Percentiles rank a stretch among this genome's conserved stretches.
phyloP scores from a whole-genome alignment of 2,113 vertebrate species.

The Crocuta crocuta region DNA sequence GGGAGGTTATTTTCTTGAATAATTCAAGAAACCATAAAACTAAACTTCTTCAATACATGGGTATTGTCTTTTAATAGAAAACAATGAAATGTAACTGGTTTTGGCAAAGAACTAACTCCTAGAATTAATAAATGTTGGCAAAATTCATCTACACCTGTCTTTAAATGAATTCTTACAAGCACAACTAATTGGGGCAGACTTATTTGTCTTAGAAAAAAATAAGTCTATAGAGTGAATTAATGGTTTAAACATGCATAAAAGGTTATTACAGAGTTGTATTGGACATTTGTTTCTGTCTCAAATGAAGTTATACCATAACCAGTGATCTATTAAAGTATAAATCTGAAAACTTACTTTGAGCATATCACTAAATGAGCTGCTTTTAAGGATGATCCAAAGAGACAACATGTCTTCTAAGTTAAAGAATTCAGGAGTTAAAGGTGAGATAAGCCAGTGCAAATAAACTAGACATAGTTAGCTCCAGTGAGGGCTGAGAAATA shows the following conservation, averaged over 20 bases:
- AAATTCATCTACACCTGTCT: background rate
- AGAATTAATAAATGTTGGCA: background rate
- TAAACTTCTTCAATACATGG: background rate
- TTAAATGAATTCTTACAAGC: slow-evolving; percentile 21
- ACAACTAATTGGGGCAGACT: background rate
- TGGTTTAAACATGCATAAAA: background rate
- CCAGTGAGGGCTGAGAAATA: background rate
- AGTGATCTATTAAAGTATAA: background rate
- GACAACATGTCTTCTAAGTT: background rate
- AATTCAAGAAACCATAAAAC: slow-evolving; percentile 27
- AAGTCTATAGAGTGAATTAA: background rate
- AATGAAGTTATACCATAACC: background rate
- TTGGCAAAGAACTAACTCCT: background rate
- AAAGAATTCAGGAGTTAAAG: background rate
- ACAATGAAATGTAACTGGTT: background rate
- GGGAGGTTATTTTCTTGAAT: background rate
- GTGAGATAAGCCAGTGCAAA: background rate
- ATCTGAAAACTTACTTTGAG: background rate
- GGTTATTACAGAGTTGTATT: background rate
- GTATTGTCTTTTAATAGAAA: background rate
- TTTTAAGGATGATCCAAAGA: background rate
- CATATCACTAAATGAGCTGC: background rate
- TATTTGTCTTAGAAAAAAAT: background rate
- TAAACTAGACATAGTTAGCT: background rate
- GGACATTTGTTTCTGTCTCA: background rate